Percentiles rank a stretch among this genome's conserved stretches.
Conservation (phyloP, 2,888 invertebrate species). For the Mechanitis mazaeus region DNA sequence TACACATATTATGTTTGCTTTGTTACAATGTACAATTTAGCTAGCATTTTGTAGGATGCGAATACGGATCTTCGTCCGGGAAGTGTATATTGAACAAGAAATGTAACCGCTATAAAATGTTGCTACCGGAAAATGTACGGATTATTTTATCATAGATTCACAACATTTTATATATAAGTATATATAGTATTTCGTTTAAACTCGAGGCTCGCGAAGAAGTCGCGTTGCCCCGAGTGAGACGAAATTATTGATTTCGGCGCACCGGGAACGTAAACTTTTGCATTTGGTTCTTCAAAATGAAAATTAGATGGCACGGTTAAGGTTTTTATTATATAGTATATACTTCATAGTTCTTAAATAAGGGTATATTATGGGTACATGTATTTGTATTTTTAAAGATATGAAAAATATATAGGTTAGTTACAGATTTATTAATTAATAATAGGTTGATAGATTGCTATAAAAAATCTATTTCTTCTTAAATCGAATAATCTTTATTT, state of each 20-base stretch:
- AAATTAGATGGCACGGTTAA: slow-evolving; percentile 11
- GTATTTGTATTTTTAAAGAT: neutral
- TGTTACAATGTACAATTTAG: slow-evolving; percentile 21
- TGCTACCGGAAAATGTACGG: slow-evolving; percentile 6
- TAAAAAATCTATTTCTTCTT: no score
- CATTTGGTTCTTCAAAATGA: slow-evolving; percentile 35
- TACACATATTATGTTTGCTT: neutral
- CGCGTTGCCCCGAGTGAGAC: slow-evolving; percentile 45
- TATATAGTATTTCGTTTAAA: slow-evolving; percentile 18
- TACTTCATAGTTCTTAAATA: neutral
- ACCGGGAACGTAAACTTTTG: slow-evolving; percentile 58
- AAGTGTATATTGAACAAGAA: slow-evolving; percentile 17
- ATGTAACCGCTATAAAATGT: slow-evolving; percentile 17
- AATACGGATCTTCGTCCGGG: slow-evolving; percentile 23
- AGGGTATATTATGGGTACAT: neutral
- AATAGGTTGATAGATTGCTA: no score
- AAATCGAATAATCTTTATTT: no score
- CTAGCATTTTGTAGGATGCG: slow-evolving; percentile 24
- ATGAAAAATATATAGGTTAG: neutral
- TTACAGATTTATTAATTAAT: no score
- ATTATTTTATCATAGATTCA: slow-evolving; percentile 11
- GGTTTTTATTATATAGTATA: neutral
- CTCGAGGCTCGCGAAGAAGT: slow-evolving; percentile 28
- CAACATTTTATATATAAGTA: slow-evolving; percentile 9
- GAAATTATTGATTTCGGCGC: slow-evolving; percentile 68